phyloP scores from a whole-genome alignment of 2,888 invertebrate species.

The Pogonocherus hispidulus region DNA sequence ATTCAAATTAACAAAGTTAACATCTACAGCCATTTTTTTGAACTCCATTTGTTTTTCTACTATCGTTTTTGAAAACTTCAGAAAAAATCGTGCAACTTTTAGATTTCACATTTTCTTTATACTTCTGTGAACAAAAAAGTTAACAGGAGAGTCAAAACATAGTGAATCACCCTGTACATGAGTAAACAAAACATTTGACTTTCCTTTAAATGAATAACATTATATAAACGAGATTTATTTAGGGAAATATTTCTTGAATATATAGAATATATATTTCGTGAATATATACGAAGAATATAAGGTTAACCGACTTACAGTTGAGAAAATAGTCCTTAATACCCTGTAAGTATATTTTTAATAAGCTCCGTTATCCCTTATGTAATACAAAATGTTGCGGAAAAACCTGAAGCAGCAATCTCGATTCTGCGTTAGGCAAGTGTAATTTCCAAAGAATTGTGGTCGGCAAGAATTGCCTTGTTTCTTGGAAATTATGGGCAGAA shows the following conservation, averaged over 20 bases:
- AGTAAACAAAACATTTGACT: background rate
- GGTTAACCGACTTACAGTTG: background rate
- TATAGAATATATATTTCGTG: background rate
- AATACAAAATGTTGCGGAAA: background rate
- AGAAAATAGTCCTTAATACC: background rate
- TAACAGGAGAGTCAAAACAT: too few species aligned
- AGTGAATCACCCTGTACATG: too few species aligned
- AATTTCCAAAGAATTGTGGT: conserved; percentile 1
- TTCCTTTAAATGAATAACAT: background rate
- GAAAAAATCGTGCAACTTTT: too few species aligned
- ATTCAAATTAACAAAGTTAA: too few species aligned
- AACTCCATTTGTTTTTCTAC: too few species aligned
- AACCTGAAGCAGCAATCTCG: background rate
- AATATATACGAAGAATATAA: background rate
- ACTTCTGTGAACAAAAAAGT: too few species aligned
- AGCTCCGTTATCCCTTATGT: background rate
- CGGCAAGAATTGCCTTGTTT: background rate
- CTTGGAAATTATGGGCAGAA: background rate
- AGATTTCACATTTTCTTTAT: too few species aligned
- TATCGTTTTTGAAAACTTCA: too few species aligned
- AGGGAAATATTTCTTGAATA: background rate
- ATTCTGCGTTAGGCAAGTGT: background rate
- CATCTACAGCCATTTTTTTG: too few species aligned
- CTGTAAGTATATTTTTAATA: background rate
- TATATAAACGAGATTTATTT: background rate